Base-by-base conservation (phyloP, 2,113 vertebrate species). In the Trogon melanurus region DNA sequence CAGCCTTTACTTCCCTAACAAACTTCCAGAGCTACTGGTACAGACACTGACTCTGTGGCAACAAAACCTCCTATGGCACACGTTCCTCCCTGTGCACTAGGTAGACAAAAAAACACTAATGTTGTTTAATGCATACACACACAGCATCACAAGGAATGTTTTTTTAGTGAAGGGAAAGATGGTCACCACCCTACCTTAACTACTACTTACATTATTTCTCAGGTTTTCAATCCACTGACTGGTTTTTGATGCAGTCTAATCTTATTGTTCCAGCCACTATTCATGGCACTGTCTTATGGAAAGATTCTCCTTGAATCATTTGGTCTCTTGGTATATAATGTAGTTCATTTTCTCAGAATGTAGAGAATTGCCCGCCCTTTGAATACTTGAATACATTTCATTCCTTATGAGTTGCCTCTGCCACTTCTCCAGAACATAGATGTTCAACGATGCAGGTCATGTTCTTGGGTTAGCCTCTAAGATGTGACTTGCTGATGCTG, bases 71-170 rank as follows among this genome's bases (percentile, higher is more conserved):
- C 53, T 14, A 13, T 36, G 87, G 53, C 30, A 73, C 5, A 10
- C 0, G 0, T 5, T 65, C 36, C 44, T 82, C 47, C 17, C 56
- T 47, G 61, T 7, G 50, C 25, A 58, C 11, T 45, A 13, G 0
- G 44, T 0, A 66, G 26, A 60, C 13, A 4, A 53, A 58, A 61
- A 92, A 74, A 50, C 60, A 65, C 5, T 25, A 44, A 16, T 11
- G 13, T 32, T 54, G 20, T 50, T 44, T 54, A 81, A 12, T 56
- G 22, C 23, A 61, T 74, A 56, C 51, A 80, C 80, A 84, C 26
- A 60, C 2, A 51, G 16, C 25, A 75, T 1, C 38, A 5, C 6
- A 75, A 80, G 16, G 66, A 51, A 27, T 50, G 48, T 45, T 67
- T 69, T 12, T 57, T 50, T 22, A 50, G 60, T 20, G 80, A 92